Evolutionary conservation across 2,888 invertebrate genomes (phyloP).

Genomic region (Isoperla grammatica): DNA sequence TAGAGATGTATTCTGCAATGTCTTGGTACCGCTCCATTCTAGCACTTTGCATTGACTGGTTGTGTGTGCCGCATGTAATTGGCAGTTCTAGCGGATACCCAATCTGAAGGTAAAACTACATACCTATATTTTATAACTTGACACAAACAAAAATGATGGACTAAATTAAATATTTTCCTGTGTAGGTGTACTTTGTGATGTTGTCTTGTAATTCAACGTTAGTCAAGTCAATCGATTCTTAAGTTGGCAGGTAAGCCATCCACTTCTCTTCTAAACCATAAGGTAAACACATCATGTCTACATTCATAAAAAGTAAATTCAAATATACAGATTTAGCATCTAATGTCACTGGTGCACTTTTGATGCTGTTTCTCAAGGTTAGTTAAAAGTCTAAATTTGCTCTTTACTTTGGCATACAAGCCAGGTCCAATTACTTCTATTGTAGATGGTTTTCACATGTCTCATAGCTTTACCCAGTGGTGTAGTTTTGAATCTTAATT

Average conservation of each 20-base stretch:
- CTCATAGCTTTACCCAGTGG: no score
- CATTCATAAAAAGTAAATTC: no score
- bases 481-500: no score
- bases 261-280: not conserved
- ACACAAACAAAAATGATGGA: not conserved
- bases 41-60: conserved; percentile 9
- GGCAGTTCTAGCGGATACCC: conserved; percentile 7
- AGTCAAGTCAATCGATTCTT: conserved; percentile 7
- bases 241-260: conserved; percentile 18
- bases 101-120: conserved; percentile 1
- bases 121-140: not conserved
- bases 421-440: no score
- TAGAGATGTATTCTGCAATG: not conserved
- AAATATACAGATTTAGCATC: no score
- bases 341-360: no score
- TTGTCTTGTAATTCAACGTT: conserved; percentile 8
- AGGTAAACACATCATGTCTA: no score
- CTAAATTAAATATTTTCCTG: not conserved
- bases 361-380: no score
- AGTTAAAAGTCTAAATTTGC: no score
- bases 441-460: no score
- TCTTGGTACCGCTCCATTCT: not conserved
- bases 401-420: no score
- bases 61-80: conserved; percentile 17
- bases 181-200: not conserved